Conservation (phyloP, 2,888 invertebrate genomes). For the Agrotis clavis region DNA sequence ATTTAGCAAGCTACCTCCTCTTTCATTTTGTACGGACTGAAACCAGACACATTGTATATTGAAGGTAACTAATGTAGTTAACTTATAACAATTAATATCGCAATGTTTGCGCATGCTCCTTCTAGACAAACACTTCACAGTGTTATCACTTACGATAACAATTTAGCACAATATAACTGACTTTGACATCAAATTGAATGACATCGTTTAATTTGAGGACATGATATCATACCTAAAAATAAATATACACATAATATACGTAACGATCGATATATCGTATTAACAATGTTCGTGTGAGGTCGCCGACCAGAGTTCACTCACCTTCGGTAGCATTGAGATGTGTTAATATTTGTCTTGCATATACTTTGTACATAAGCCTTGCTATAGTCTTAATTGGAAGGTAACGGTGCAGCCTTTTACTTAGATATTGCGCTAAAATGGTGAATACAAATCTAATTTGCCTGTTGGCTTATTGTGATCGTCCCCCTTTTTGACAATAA, state of each 20-base stretch:
- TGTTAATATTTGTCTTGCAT: slow-evolving; percentile 72
- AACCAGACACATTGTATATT: too few relatives aligned
- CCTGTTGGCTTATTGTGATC: not conserved
- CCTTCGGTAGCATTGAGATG: slow-evolving; percentile 34
- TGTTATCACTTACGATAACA: slow-evolving; percentile 29
- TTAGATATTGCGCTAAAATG: not conserved
- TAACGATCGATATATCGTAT: slow-evolving; percentile 27
- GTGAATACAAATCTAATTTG: not conserved
- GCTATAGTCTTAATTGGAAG: not conserved
- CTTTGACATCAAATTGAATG: slow-evolving; percentile 34
- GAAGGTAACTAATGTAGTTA: too few relatives aligned
- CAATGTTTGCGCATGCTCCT: slow-evolving; percentile 16
- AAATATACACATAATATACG: slow-evolving; percentile 18
- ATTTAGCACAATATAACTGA: not conserved
- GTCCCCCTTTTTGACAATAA: not conserved
- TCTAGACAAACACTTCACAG: not conserved
- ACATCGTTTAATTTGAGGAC: slow-evolving; percentile 15
- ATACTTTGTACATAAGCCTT: not conserved
- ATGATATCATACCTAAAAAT: slow-evolving; percentile 18
- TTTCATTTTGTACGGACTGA: too few relatives aligned
- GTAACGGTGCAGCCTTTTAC: not conserved
- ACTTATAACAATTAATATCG: not conserved
- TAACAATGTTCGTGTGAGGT: slow-evolving; percentile 26
- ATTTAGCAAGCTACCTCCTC: too few relatives aligned
- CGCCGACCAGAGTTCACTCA: slow-evolving; percentile 28